Conservation (phyloP, 2,888 invertebrate species). For the Macaria notata region DNA sequence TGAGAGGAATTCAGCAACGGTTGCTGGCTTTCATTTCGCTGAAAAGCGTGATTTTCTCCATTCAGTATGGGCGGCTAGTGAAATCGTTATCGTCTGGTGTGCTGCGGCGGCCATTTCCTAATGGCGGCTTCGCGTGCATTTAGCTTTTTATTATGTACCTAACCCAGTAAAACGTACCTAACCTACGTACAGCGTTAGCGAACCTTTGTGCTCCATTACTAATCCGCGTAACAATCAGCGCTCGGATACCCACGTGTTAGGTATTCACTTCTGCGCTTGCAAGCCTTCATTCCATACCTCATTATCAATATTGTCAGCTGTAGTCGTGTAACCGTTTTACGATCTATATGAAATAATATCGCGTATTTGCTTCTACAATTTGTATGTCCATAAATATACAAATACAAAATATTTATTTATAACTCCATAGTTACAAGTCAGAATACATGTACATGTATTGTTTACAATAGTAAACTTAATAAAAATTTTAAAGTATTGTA, state of each 20-base stretch:
- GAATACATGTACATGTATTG: no score
- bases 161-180: constrained; percentile 40
- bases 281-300: constrained; percentile 3
- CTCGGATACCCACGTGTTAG: constrained; percentile 20
- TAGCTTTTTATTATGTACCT: constrained; percentile 61
- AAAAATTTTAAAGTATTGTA: no score
- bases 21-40: constrained; percentile 71
- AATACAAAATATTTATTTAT: no score
- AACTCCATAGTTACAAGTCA: no score
- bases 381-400: constrained; percentile 56
- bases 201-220: constrained; percentile 34
- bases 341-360: constrained; percentile 35
- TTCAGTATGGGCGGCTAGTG: constrained; percentile 71
- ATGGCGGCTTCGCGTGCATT: constrained; percentile 77
- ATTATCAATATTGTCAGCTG: constrained; percentile 5
- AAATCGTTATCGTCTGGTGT: constrained; percentile 72
- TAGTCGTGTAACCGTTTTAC: constrained; percentile 17
- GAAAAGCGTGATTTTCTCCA: constrained; percentile 79
- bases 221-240: constrained; percentile 22
- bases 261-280: constrained; percentile 22
- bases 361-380: constrained; percentile 45
- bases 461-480: no score
- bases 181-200: constrained; percentile 36
- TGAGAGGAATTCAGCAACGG: constrained; percentile 62
- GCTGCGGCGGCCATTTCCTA: constrained; percentile 74